phyloP scores from a whole-genome alignment of 1,140 invertebrate species.

The Danaus melanippus region DNA sequence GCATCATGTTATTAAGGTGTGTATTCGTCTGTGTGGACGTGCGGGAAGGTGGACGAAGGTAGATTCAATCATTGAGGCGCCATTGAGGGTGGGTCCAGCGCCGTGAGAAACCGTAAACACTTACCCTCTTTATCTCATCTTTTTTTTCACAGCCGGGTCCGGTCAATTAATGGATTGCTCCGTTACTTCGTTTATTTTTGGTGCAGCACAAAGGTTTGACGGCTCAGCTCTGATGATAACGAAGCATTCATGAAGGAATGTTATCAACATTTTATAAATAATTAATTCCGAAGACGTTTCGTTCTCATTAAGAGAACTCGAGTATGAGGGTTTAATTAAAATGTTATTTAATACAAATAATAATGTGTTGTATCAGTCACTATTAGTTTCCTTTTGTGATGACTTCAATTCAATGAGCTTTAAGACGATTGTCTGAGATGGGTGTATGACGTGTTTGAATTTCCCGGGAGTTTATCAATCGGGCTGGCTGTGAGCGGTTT shows the following conservation, averaged over 20 bases:
- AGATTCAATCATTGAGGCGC: conserved; percentile 70
- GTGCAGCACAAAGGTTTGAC: conserved; percentile 54
- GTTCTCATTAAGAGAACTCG: no score
- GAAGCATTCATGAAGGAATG: conserved; percentile 29
- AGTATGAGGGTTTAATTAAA: no score
- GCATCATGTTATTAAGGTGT: conserved; percentile 20
- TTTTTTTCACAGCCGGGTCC: conserved; percentile 59
- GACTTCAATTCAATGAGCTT: no score
- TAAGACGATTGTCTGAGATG: no score
- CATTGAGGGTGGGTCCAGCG: conserved; percentile 64
- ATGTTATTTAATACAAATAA: no score
- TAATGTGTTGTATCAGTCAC: no score
- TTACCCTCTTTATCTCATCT: conserved; percentile 69
- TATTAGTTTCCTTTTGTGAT: no score
- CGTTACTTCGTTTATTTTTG: conserved; percentile 68
- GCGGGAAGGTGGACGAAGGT: conserved; percentile 55
- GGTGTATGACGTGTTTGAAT: no score
- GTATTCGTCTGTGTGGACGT: conserved; percentile 19
- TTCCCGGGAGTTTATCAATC: conserved; percentile 37
- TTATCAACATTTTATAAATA: conserved; percentile 20
- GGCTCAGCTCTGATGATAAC: conserved; percentile 50
- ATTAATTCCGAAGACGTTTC: conserved; percentile 8
- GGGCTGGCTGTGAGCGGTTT: conserved; percentile 53
- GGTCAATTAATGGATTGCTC: conserved; percentile 68
- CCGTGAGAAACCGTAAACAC: conserved; percentile 71